Conservation (phyloP, 2,113 vertebrate species). For the Antidorcas marsupialis region DNA sequence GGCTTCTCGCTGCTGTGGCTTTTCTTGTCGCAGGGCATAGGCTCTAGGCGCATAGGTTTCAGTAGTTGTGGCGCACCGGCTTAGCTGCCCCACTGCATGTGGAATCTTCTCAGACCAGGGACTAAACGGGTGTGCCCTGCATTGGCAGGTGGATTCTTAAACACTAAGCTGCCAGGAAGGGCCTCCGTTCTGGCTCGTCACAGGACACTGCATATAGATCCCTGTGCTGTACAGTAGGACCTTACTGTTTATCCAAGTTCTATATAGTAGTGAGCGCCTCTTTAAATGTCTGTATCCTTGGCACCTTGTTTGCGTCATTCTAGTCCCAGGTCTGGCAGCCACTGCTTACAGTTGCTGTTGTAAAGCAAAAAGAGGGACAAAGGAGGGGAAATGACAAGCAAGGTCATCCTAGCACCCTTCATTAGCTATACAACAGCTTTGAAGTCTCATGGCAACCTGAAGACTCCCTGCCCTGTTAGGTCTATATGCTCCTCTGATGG, state of each 20-base stretch:
- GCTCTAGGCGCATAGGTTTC: background rate
- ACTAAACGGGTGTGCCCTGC: background rate
- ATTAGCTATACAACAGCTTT: background rate
- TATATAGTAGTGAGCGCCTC: background rate
- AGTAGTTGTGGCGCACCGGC: fast-evolving
- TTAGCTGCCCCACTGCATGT: background rate
- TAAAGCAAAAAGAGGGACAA: background rate
- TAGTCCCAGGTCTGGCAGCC: background rate
- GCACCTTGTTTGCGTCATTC: background rate
- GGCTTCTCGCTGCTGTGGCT: background rate
- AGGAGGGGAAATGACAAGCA: background rate
- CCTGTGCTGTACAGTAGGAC: background rate
- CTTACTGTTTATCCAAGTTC: background rate
- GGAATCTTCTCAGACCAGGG: background rate
- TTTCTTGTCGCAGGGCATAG: background rate
- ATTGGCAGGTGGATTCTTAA: background rate
- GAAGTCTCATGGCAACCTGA: background rate
- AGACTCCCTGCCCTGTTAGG: background rate
- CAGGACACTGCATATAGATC: background rate
- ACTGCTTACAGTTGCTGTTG: background rate
- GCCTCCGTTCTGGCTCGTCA: background rate
- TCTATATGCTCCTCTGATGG: background rate
- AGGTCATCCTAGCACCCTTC: background rate
- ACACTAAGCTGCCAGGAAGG: background rate
- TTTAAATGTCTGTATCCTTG: background rate